Evolutionary conservation across 1,140 invertebrate genomes (phyloP), one percentile per base, ranked within the genome.

Genomic region (Leptinotarsa undecemlineata): DNA sequence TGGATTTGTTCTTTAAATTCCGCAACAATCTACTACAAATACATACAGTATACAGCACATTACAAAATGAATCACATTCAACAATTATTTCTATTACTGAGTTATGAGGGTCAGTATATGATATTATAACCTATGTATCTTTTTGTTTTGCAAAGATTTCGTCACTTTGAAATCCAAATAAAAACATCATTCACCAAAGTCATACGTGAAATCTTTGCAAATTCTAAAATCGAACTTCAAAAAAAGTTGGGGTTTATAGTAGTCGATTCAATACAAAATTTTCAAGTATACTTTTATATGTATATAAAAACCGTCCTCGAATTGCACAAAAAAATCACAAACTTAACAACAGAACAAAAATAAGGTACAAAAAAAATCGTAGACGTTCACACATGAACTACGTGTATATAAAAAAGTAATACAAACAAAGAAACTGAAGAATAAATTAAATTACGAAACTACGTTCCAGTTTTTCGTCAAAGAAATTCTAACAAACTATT

Each of bases 41-140:
- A 77, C 79, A 81, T 77, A 79, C 78, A 81, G 79, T 79, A 78
- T 78, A 81, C 79, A 81, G 78, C 76, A 81, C 79, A 79, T 76
- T 81, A 79, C 74, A 81, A 81, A 81, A 79, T 79, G 76, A 81
- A 81, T 75, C 78, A 81, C 79, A 81, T 81, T 81, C 78, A 81
- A 81, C 78, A 81, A 74, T 79, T 79, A 81, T 77, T 77, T 71
- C 47, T 71, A 71, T 71, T 71, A 71, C 76, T 79, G 76, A 81
- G 78, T 79, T 76, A 81, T 77, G 78, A 33, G 48, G 57, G 26
- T 60, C 75, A 79, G 76, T 77, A 60, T 75, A 75, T 62, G 77
- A 76, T 74, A 80, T 42, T 42, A 42, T 80, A 76, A 70, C 61
- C 21, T 74, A 70, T 69, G 19, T n/a, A 42, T 74, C 71, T 26